Conservation (phyloP, 1,140 invertebrate genomes). For the Orius insidiosus region DNA sequence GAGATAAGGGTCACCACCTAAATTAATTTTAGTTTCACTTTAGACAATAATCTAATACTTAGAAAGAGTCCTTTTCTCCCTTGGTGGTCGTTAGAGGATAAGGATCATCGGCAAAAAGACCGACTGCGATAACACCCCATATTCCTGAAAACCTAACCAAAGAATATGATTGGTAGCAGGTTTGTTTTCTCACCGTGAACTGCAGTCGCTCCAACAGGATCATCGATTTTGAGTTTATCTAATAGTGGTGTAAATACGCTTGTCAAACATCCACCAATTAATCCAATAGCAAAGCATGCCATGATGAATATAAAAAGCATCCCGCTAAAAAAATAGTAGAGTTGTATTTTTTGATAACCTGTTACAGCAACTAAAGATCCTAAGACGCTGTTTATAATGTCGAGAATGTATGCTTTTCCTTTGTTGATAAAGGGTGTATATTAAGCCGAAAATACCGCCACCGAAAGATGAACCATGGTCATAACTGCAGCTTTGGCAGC, state of each 20-base stretch:
- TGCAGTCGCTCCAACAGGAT: slow-evolving; percentile 77
- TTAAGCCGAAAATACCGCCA: slow-evolving; percentile 58
- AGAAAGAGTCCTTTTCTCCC: slow-evolving; percentile 62
- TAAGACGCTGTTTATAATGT: slow-evolving; percentile 76
- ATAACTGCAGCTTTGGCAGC: slow-evolving; percentile 74
- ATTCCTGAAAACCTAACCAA: slow-evolving; percentile 39
- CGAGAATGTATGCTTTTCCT: slow-evolving; percentile 59
- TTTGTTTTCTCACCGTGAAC: slow-evolving; percentile 69
- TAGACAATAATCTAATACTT: too few relatives aligned
- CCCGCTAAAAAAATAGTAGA: slow-evolving; percentile 39
- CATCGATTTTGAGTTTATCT: slow-evolving; percentile 57
- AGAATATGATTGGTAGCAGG: too few relatives aligned
- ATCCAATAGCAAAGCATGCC: slow-evolving; percentile 75
- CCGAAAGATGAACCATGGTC: slow-evolving; percentile 83
- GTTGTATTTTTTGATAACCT: slow-evolving; percentile 34
- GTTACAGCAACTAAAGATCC: slow-evolving; percentile 74
- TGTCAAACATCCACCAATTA: slow-evolving; percentile 55
- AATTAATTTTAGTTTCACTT: too few relatives aligned
- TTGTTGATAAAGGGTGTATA: slow-evolving; percentile 49
- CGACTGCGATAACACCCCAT: slow-evolving; percentile 70
- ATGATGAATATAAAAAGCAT: slow-evolving; percentile 72
- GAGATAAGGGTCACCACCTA: slow-evolving; percentile 76
- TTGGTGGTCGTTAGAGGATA: slow-evolving; percentile 56
- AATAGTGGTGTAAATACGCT: slow-evolving; percentile 52
- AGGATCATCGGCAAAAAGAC: slow-evolving; percentile 77